phyloP scores from a whole-genome alignment of 2,113 vertebrate species.

The Myotis lucifugus region DNA sequence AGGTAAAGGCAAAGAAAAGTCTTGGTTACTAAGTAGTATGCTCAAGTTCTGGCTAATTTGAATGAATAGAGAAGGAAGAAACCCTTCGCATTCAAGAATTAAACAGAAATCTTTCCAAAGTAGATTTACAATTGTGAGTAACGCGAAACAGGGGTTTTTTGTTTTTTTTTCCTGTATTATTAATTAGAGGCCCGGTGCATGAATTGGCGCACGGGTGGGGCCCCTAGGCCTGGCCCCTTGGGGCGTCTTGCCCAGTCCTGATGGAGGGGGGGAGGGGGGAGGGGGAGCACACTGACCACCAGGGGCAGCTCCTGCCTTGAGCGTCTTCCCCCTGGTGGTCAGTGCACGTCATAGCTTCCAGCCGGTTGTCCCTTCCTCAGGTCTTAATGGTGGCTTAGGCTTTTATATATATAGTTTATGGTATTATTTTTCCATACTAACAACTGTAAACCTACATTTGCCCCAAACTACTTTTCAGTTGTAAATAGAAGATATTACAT shows the following conservation, averaged over 20 bases:
- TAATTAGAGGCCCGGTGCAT: background rate
- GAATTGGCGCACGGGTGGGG: too few relatives aligned
- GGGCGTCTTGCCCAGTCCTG: too few relatives aligned
- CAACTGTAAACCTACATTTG: background rate
- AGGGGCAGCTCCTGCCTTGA: too few relatives aligned
- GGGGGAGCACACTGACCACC: too few relatives aligned
- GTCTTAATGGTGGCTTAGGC: too few relatives aligned
- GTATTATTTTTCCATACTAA: background rate
- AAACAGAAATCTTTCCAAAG: conserved; percentile 5
- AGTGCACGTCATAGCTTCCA: too few relatives aligned
- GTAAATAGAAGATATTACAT: background rate
- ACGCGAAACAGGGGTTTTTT: background rate
- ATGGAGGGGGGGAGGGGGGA: accelerated
- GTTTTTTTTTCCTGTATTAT: background rate
- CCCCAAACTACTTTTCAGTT: background rate
- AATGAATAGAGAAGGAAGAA: conserved; percentile 14
- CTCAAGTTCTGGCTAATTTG: background rate
- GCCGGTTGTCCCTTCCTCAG: too few relatives aligned
- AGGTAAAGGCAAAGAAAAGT: background rate
- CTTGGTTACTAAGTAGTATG: background rate
- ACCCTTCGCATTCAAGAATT: background rate
- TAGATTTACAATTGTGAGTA: background rate
- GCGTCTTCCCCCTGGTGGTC: too few relatives aligned
- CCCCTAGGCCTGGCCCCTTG: too few relatives aligned
- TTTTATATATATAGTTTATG: background rate